Percentiles rank a stretch among this genome's conserved stretches.
These are phyloP conservation scores for Drosophila limbata DNA, from an alignment of 2,888 invertebrate genomes.

Conservation along the genomic window DNA sequence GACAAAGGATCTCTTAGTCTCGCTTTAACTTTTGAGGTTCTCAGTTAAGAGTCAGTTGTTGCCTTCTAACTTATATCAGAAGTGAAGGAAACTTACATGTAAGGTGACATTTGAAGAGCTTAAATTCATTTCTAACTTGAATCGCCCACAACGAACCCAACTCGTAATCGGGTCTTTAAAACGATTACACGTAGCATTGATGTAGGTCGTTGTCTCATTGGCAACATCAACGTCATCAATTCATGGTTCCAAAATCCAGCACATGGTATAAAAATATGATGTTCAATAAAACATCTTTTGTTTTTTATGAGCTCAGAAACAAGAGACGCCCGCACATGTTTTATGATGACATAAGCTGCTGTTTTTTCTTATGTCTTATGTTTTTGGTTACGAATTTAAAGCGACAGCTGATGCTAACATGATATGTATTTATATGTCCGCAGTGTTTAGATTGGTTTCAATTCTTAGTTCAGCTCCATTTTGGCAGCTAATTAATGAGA, in stretches of 20 bases:
- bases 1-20: no score
- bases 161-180: slow-evolving; percentile 53
- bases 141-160: slow-evolving; percentile 34
- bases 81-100: slow-evolving; percentile 3
- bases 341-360: slow-evolving; percentile 66
- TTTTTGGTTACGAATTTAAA: slow-evolving; percentile 8
- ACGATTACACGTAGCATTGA: slow-evolving; percentile 59
- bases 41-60: not conserved
- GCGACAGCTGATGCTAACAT: slow-evolving; percentile 46
- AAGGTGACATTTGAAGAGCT: slow-evolving; percentile 44
- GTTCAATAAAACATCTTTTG: slow-evolving; percentile 52
- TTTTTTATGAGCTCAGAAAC: slow-evolving; percentile 46
- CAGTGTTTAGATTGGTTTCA: slow-evolving; percentile 10
- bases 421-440: slow-evolving; percentile 20
- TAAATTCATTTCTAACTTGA: slow-evolving; percentile 16
- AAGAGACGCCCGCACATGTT: slow-evolving; percentile 56
- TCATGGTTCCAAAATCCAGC: slow-evolving; percentile 46
- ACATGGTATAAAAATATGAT: slow-evolving; percentile 47
- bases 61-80: not conserved
- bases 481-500: slow-evolving; percentile 63
- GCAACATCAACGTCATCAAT: slow-evolving; percentile 43
- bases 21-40: not conserved
- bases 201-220: slow-evolving; percentile 65
- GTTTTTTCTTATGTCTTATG: slow-evolving; percentile 18
- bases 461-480: slow-evolving; percentile 35